Evolutionary conservation across 30 jellyfish, hydroid and myxozoan genomes (phyloP), one percentile per base, ranked within the genome.

Genomic region (Clytia hemisphaerica): DNA sequence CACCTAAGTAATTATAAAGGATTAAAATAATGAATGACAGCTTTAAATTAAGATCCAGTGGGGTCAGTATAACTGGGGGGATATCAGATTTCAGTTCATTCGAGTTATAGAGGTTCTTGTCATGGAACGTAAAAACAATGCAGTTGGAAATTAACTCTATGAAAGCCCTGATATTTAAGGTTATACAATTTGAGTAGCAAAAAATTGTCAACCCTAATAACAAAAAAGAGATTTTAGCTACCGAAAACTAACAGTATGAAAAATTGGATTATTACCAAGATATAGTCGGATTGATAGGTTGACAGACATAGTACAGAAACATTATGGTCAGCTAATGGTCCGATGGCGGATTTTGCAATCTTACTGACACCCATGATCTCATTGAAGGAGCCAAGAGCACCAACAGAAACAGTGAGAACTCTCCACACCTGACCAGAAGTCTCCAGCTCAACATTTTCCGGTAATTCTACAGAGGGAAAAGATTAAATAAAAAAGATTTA

Each of bases 361-460:
- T 90, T 90, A 72, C 95, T 79, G 3, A 82, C 90, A 68, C 98
- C 98, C 22, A 80, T 92, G 4, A 90, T 85, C 49, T 82, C 94
- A 29, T 58, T 58, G 1, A 94, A 49, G 19, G 84, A 82, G 9
- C 98, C 98, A 85, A 82, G 58, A 19, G 95, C 98, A 10, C 98
- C 98, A 31, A 83, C 98, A 26, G 98, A 90, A 2, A 90, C 95
- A 1, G 95, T 69, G 55, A 90, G 58, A 6, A 85, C 95, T 15
- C 98, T 68, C 98, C 98, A 90, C 14, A 92, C 93, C 37, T 82
- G 55, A 5, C 50, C 58, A 5, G 94, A 90, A 48, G 48, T 78
- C 59, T 78, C 65, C 16, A 90, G 88, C 46, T 74, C 53, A 0
- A 46, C 86, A 61, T 77, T 82, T 35, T 73, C 42, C 27, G 88